Evolutionary conservation across 2,113 vertebrate genomes (phyloP), one percentile per base, ranked within the genome.

Genomic region (Toxostoma redivivum): DNA sequence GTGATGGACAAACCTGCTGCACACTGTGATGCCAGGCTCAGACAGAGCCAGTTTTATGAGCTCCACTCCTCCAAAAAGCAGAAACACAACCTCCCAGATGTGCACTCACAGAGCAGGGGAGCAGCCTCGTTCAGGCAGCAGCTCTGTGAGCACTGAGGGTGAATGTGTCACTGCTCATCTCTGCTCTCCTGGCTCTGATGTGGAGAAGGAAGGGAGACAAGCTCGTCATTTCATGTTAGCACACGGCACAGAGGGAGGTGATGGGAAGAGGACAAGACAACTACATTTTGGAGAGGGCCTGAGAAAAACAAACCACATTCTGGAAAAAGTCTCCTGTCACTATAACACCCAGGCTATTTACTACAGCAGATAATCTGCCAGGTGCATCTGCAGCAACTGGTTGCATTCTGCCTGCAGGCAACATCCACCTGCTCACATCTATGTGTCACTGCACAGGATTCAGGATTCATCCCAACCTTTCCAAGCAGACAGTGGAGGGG

Each of bases 201-300:
- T 70, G 83, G 50, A 88, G 77, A 94, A 95, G 40, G 71, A n/a
- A 92, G 85, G 78, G 83, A 96, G 95, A 96, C 94, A 96, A 88
- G 86, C 92, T 92, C 40, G 48, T 97, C 96, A 94, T 73, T 86
- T 91, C 90, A 79, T 0, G 5, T 97, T 95, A 97, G 93, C 0
- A 0, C 77, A 38, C 6, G 5, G 60, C 25, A 9, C 31, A 58
- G 71, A 44, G 85, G 50, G 85, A 90, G 76, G 22, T 51, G 84
- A 88, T 81, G 84, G 91, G 86, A 58, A 81, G 23, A 85, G 83
- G 78, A 92, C 82, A 85, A 72, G 56, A n/a, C 62, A 81, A 38
- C 44, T 31, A 31, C 2, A 0, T 48, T 60, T 40, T 7, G 7
- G 12, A 45, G 57, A 80, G 22, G 69, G 64, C 40, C 57, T 76